Evolutionary conservation across 2,797 vertebrate species (phyloP).

Genomic region (Trichosurus vulpecula): DNA sequence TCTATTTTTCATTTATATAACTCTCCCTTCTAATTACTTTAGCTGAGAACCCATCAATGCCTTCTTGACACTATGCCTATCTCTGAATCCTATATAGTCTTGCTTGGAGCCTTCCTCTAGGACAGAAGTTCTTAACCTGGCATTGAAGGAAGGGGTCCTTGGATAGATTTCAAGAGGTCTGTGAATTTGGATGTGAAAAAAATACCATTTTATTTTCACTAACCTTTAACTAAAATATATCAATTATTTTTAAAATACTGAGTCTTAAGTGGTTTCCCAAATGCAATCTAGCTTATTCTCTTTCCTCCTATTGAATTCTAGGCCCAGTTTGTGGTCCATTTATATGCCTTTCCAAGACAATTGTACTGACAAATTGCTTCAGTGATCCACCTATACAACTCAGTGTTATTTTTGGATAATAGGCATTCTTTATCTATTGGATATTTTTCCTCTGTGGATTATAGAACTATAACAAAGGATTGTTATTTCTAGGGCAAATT

Average conservation of each 20-base stretch:
- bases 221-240: neutral
- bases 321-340: neutral
- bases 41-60: neutral
- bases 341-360: neutral
- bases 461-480: neutral
- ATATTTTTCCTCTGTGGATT: neutral
- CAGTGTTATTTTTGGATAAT: neutral
- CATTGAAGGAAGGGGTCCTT: neutral
- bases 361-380: neutral
- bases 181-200: neutral
- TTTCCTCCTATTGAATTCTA: neutral
- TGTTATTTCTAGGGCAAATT: neutral
- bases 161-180: neutral
- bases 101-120: neutral
- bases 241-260: neutral
- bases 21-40: neutral
- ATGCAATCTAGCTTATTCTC: neutral
- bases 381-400: neutral
- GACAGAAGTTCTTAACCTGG: neutral
- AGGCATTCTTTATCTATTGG: neutral
- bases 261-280: neutral
- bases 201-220: neutral
- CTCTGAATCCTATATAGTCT: neutral
- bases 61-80: neutral
- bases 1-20: neutral